These are phyloP conservation scores for Drosophila buzzatii DNA, from an alignment of 2,888 invertebrate genomes.

Conservation along the genomic window DNA sequence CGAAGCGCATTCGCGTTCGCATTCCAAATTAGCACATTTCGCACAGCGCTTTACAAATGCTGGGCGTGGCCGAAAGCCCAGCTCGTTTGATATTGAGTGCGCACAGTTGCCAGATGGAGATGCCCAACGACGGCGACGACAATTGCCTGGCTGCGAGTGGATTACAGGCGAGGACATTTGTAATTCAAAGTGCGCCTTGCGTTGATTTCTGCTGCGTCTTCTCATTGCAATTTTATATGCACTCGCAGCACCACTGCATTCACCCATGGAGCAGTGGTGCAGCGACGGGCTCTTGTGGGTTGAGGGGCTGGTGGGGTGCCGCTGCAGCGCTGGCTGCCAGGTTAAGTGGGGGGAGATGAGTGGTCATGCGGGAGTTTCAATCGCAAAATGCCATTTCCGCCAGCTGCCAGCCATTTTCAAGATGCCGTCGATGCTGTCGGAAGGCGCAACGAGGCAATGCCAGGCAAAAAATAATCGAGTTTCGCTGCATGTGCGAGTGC, in stretches of 20 bases:
- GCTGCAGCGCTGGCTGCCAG: not conserved
- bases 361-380: slow-evolving; percentile 67
- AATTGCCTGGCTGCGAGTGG: slow-evolving; percentile 32
- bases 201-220: slow-evolving; percentile 66
- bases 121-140: slow-evolving; percentile 3
- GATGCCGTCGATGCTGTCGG: slow-evolving; percentile 41
- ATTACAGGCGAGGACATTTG: slow-evolving; percentile 60
- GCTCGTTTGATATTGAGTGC: slow-evolving; percentile 32
- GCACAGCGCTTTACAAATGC: slow-evolving; percentile 22
- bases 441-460: slow-evolving; percentile 43
- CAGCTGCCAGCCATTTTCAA: slow-evolving; percentile 42
- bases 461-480: slow-evolving; percentile 66
- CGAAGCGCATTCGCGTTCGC: slow-evolving; percentile 64
- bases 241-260: slow-evolving; percentile 8
- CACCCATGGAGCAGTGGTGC: not conserved
- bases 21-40: slow-evolving; percentile 74
- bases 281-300: not conserved
- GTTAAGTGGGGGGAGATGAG: slow-evolving; percentile 20
- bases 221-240: slow-evolving; percentile 35
- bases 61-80: slow-evolving; percentile 38
- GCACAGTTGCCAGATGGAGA: slow-evolving; percentile 11
- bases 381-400: slow-evolving; percentile 72
- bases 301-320: not conserved
- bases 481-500: slow-evolving; percentile 26
- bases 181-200: slow-evolving; percentile 75